Percentiles rank a stretch among this genome's conserved stretches.
Evolutionary conservation across 2,797 vertebrate genomes (phyloP).

Genomic region (Xyrichtys novacula): DNA sequence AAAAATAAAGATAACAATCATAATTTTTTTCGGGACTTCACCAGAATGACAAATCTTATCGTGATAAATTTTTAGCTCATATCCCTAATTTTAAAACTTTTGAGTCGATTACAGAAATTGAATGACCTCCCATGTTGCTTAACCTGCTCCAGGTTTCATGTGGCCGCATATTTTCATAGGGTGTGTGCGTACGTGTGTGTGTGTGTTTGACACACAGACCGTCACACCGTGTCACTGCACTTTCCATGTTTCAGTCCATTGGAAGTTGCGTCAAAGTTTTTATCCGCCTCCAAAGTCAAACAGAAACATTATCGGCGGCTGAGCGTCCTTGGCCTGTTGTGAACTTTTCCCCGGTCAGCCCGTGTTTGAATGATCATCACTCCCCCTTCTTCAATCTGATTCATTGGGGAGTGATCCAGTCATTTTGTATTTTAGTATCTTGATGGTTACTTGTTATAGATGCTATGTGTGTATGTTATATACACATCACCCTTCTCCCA

Average conservation of each 20-base stretch:
- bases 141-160: neutral
- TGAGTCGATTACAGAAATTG: too few species aligned
- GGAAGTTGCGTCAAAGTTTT: neutral
- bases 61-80: too few species aligned
- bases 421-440: neutral
- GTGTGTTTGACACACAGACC: neutral
- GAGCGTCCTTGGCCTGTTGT: conserved; percentile 42
- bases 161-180: neutral
- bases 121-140: too few species aligned
- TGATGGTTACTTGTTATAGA: neutral
- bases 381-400: neutral
- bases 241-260: neutral
- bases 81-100: too few species aligned
- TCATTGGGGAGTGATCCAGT: neutral
- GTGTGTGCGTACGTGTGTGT: neutral
- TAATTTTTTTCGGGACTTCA: too few species aligned
- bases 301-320: neutral
- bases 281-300: neutral
- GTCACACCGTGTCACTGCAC: neutral
- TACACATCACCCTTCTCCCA: conserved; percentile 1
- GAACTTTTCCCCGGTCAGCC: neutral
- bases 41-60: too few species aligned
- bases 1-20: too few species aligned
- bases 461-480: conserved; percentile 9
- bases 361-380: conserved; percentile 17